phyloP scores from a whole-genome alignment of 2,113 vertebrate species.

The Alethe diademata region DNA sequence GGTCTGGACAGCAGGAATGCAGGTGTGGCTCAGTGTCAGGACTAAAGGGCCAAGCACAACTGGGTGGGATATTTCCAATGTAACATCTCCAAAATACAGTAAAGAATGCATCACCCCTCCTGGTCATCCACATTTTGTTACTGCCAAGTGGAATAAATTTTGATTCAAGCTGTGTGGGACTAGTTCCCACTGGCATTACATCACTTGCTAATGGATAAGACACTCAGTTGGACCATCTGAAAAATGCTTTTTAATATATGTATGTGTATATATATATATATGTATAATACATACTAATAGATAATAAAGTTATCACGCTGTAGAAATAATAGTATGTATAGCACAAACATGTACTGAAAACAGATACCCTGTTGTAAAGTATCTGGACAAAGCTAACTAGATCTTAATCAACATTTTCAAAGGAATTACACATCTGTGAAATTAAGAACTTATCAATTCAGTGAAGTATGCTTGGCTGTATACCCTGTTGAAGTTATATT shows the following conservation, averaged over 20 bases:
- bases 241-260: not conserved
- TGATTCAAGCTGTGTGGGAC: slow-evolving; percentile 46
- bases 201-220: slow-evolving; percentile 60
- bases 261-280: accelerated
- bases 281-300: not conserved
- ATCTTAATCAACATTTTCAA: not conserved
- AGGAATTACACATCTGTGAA: not conserved
- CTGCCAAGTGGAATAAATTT: slow-evolving; percentile 59
- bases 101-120: slow-evolving; percentile 52
- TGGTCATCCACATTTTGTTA: slow-evolving; percentile 49
- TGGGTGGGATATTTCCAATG: slow-evolving; percentile 50
- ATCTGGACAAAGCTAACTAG: not conserved
- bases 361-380: not conserved
- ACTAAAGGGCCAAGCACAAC: slow-evolving; percentile 50
- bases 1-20: slow-evolving; percentile 57
- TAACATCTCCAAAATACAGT: slow-evolving; percentile 51
- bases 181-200: slow-evolving; percentile 41
- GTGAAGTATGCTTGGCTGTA: not conserved
- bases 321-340: slow-evolving; percentile 13
- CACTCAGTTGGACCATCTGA: slow-evolving; percentile 5
- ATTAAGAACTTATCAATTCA: not conserved
- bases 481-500: not conserved
- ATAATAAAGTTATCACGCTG: not conserved
- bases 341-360: not conserved
- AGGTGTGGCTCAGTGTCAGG: slow-evolving; percentile 55